Evolutionary conservation across 2,113 vertebrate genomes (phyloP).

Genomic region (Procavia capensis): DNA sequence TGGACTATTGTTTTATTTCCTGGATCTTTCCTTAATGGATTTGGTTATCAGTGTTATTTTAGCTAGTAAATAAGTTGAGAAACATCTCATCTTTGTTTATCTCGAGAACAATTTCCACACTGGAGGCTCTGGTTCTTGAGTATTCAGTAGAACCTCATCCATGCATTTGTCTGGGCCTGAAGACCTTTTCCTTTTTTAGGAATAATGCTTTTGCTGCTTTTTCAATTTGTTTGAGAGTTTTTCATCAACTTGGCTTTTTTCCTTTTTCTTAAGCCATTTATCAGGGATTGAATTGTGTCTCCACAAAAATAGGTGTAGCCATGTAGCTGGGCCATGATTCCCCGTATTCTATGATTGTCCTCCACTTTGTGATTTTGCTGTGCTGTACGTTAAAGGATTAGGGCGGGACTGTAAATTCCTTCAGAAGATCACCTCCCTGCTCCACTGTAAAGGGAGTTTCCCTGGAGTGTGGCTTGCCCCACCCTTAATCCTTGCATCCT

Average conservation of each 20-base stretch:
- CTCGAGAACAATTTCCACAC: neutral
- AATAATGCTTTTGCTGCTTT: neutral
- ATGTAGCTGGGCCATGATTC: too few relatives aligned
- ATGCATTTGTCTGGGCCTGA: neutral
- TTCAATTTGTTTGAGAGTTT: neutral
- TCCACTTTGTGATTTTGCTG: too few relatives aligned
- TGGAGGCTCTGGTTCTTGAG: neutral
- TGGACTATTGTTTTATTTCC: neutral
- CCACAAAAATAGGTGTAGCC: too few relatives aligned
- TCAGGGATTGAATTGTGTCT: too few relatives aligned
- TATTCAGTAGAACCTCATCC: neutral
- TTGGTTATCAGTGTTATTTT: neutral
- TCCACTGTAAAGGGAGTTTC: too few relatives aligned
- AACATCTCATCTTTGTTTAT: neutral
- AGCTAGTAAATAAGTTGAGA: neutral
- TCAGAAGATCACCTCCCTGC: too few relatives aligned
- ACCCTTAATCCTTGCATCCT: too few relatives aligned
- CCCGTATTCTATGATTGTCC: too few relatives aligned
- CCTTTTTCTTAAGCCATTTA: slow-evolving; percentile 22
- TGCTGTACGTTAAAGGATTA: too few relatives aligned
- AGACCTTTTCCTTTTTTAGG: neutral
- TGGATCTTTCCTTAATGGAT: neutral
- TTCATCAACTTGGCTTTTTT: neutral
- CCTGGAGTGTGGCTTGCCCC: too few relatives aligned
- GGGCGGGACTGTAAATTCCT: too few relatives aligned